These are phyloP conservation scores for Neosalanx taihuensis DNA, from an alignment of 2,797 vertebrate genomes.

Conservation along the genomic window DNA sequence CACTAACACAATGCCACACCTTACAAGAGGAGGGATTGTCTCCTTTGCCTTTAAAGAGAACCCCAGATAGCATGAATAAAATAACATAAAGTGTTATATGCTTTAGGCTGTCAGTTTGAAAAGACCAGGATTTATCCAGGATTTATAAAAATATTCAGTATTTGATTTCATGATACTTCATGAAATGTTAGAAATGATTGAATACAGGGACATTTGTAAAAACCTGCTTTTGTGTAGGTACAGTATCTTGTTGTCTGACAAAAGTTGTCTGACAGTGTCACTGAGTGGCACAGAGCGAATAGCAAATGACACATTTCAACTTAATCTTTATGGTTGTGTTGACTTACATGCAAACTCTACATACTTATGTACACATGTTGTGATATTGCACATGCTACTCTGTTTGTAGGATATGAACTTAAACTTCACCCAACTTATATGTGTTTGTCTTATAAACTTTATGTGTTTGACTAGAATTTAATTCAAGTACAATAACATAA, in stretches of 20 bases:
- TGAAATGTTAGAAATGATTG: neutral
- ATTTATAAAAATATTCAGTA: neutral
- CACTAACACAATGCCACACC: neutral
- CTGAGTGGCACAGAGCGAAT: too few species aligned
- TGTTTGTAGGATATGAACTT: too few species aligned
- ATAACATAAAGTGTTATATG: neutral
- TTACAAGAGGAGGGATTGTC: neutral
- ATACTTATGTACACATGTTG: too few species aligned
- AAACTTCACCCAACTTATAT: neutral
- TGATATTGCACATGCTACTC: too few species aligned
- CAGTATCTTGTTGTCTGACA: neutral
- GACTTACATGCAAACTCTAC: too few species aligned
- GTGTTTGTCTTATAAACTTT: neutral
- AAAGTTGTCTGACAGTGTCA: neutral
- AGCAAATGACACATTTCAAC: too few species aligned
- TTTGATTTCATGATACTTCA: neutral
- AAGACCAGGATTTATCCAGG: neutral
- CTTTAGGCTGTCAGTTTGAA: neutral
- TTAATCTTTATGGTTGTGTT: too few species aligned
- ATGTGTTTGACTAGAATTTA: neutral
- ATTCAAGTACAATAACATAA: neutral
- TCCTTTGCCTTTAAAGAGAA: neutral
- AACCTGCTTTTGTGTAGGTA: neutral
- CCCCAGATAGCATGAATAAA: neutral
- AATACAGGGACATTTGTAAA: neutral